phyloP scores from a whole-genome alignment of 2,888 invertebrate species.

The Myopa testacea region DNA sequence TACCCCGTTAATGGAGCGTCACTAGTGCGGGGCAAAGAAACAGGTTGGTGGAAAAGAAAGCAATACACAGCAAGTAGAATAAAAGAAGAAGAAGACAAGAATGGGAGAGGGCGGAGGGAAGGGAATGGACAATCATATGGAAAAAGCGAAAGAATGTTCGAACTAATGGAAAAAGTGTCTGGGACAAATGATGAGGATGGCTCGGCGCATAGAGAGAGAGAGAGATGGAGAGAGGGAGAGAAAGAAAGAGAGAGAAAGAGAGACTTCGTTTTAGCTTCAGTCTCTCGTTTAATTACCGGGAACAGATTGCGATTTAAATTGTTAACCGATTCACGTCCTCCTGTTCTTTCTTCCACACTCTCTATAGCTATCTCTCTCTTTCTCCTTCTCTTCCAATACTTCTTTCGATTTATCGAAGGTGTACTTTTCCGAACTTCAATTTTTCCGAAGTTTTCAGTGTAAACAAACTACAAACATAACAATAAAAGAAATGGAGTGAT shows the following conservation, averaged over 20 bases:
- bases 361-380: background rate
- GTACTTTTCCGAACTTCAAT: no score
- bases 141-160: background rate
- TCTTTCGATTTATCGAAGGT: background rate
- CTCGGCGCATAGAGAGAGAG: no score
- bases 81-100: background rate
- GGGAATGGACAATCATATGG: background rate
- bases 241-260: background rate
- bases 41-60: conserved; percentile 52
- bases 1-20: conserved; percentile 47
- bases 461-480: no score
- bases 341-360: background rate
- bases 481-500: no score
- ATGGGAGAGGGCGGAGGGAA: background rate
- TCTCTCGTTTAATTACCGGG: background rate
- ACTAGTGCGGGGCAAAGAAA: conserved; percentile 52
- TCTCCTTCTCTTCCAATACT: background rate
- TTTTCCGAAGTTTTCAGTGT: no score
- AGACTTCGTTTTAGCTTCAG: background rate
- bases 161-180: background rate
- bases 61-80: background rate
- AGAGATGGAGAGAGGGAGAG: background rate
- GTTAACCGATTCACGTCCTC: background rate
- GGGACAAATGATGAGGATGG: no score
- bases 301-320: no score